phyloP scores from a whole-genome alignment of 2,888 invertebrate species.

The Dasypogon diadema region DNA sequence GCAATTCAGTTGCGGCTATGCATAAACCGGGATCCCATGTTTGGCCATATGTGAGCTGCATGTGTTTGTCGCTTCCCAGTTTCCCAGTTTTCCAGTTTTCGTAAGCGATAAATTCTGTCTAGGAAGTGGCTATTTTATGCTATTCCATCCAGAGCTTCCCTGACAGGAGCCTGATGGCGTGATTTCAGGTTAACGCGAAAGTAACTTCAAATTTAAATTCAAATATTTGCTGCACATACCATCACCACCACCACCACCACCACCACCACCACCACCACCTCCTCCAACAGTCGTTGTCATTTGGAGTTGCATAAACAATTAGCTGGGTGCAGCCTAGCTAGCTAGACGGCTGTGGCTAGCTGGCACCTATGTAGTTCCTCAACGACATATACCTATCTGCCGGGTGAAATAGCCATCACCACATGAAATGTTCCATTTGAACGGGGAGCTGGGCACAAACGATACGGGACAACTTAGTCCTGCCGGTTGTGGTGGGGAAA shows the following conservation, averaged over 20 bases:
- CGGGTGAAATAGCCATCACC: not conserved
- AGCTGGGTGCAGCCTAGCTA: slow-evolving; percentile 24
- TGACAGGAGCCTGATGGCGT: not conserved
- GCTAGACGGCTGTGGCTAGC: not conserved
- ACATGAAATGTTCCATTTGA: slow-evolving; percentile 2
- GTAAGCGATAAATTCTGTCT: slow-evolving; percentile 49
- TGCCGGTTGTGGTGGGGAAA: not conserved
- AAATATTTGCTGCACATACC: slow-evolving; percentile 55
- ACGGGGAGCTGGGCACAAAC: slow-evolving; percentile 7
- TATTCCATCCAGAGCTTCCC: not conserved
- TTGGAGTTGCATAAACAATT: slow-evolving; percentile 55
- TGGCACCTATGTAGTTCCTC: not conserved
- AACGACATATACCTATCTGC: not conserved
- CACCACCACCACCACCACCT: too few relatives aligned
- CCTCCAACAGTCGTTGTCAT: slow-evolving; percentile 49
- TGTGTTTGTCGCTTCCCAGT: slow-evolving; percentile 50
- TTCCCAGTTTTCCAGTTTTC: slow-evolving; percentile 49
- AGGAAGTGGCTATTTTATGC: slow-evolving; percentile 46
- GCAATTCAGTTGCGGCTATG: slow-evolving; percentile 50
- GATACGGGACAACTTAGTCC: slow-evolving; percentile 15
- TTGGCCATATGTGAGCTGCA: slow-evolving; percentile 54
- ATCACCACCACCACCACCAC: too few relatives aligned
- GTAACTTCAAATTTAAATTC: slow-evolving; percentile 55
- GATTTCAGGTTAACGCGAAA: slow-evolving; percentile 44
- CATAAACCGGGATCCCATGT: slow-evolving; percentile 53